Base-by-base conservation (phyloP, 2,888 invertebrate species). In the Eupithecia insigniata region DNA sequence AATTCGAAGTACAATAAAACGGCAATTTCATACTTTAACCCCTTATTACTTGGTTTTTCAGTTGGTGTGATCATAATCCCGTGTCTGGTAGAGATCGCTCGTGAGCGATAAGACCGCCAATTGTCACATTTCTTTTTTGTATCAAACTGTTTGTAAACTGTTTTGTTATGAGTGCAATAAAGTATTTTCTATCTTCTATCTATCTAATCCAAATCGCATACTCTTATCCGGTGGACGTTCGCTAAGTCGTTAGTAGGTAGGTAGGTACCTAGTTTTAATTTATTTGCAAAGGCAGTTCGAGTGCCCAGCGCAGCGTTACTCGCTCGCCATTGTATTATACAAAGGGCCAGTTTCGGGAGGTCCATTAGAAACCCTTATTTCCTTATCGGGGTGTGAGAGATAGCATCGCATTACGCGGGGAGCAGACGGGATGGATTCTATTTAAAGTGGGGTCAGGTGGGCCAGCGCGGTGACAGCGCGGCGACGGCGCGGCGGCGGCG, bases 361-460 rank as follows among this genome's bases (percentile, higher is more conserved):
- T 78, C 78, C 78, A 79, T 79, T 78, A 77, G 75, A 76, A 78
- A 75, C 78, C 79, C 79, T 78, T 76, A 78, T 76, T 77, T 78
- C 78, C 84, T 87, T 86, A 87, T 84, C 86, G 84, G 83, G 84
- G 83, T 84, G 87, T 89, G 86, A 87, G 84, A 90, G 91, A 92
- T 90, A 89, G 89, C 87, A 88, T 90, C 90, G 88, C 87, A 90
- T 92, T 91, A 90, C 86, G 83, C 84, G 80, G 82, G 60, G 87
- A 88, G 88, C 89, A 88, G 89, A 88, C 87, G 89, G 85, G 80
- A 78, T 83, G 81, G 80, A 79, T 43, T 82, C 85, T 84, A 84
- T 87, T 87, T 85, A 87, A 85, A 86, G 83, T 83, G 85, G 88
- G 88, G 86, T 85, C 83, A 82, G 83, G 78, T 79, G 81, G 82